Evolutionary conservation across 2,888 invertebrate genomes (phyloP).

Genomic region (Drosophila prostipennis): DNA sequence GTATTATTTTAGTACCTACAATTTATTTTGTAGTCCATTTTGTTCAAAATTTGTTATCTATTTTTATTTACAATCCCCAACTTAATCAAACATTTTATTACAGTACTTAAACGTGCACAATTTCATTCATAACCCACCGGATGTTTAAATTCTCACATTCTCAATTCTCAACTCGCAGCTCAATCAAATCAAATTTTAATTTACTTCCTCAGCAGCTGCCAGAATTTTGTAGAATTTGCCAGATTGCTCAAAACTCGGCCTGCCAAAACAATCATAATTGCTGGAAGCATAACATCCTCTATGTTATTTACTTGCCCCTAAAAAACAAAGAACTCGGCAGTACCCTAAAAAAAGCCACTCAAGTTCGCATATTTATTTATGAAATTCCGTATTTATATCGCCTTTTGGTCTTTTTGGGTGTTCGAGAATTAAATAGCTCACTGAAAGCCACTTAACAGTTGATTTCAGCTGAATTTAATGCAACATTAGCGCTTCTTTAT

Average conservation of each 20-base stretch:
- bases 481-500: slow-evolving; percentile 73
- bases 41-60: no score
- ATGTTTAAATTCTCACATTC: not conserved
- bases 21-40: no score
- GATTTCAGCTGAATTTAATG: slow-evolving; percentile 78
- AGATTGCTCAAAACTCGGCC: slow-evolving; percentile 27
- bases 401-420: slow-evolving; percentile 43
- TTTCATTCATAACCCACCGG: not conserved
- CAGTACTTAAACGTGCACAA: no score
- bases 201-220: slow-evolving; percentile 20
- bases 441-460: slow-evolving; percentile 77
- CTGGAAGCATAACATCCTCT: slow-evolving; percentile 17
- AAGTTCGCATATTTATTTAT: slow-evolving; percentile 63
- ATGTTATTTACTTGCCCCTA: slow-evolving; percentile 36
- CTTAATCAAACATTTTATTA: no score
- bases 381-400: slow-evolving; percentile 57
- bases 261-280: slow-evolving; percentile 41
- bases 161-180: not conserved
- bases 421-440: slow-evolving; percentile 75
- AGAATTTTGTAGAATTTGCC: slow-evolving; percentile 12
- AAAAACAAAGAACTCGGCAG: slow-evolving; percentile 21
- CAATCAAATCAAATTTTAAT: slow-evolving; percentile 21
- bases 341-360: slow-evolving; percentile 7
- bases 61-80: no score
- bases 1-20: no score